Conservation (phyloP, 2,113 vertebrate genomes). For the Lasiurus cinereus region DNA sequence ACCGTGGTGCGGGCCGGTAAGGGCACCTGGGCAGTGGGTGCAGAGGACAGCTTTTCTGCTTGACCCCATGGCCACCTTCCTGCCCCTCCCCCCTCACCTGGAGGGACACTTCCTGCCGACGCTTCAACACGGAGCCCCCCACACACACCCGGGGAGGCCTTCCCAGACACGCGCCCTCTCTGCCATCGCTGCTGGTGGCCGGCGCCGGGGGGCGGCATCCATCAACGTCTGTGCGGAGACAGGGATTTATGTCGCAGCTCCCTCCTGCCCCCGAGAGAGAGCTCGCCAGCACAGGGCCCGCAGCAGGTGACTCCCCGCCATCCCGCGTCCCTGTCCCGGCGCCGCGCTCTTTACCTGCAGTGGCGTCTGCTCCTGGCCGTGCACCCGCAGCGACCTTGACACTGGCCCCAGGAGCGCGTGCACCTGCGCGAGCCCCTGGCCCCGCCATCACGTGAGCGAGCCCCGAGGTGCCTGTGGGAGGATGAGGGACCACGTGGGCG, state of each 20-base stretch:
- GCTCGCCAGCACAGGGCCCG: not conserved
- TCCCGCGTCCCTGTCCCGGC: not conserved
- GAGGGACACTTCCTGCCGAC: not conserved
- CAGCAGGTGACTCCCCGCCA: not conserved
- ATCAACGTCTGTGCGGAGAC: not conserved
- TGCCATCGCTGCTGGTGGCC: not conserved
- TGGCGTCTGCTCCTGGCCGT: not conserved
- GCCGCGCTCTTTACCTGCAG: not conserved
- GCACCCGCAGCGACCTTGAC: not conserved
- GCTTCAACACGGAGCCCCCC: not conserved
- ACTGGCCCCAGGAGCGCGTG: not conserved
- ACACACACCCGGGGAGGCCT: not conserved
- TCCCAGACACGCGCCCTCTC: not conserved
- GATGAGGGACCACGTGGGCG: not conserved
- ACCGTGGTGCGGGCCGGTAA: not conserved
- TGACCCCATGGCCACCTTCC: not conserved
- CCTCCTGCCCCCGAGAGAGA: not conserved
- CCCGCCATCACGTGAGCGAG: not conserved
- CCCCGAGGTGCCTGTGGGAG: not conserved
- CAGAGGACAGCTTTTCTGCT: fast-evolving
- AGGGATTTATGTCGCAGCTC: not conserved
- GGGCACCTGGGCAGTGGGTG: not conserved
- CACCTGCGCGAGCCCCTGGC: not conserved
- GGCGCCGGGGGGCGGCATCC: not conserved
- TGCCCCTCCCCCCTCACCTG: not conserved